These are phyloP conservation scores for Triops cancriformis DNA, from an alignment of 1,140 invertebrate genomes.

Conservation along the genomic window DNA sequence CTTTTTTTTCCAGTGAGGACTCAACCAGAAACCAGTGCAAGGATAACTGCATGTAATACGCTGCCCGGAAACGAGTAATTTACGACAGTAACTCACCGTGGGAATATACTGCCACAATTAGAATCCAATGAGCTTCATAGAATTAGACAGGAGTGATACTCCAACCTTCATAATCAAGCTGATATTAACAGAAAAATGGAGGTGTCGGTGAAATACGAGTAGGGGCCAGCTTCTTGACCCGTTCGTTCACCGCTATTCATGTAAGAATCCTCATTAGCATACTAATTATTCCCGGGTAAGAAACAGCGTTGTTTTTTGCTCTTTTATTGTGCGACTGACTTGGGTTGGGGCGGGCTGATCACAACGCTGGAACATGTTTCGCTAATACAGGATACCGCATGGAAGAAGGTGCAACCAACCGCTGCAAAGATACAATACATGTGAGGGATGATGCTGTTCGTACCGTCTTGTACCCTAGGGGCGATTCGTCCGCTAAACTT, in stretches of 20 bases:
- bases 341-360: background rate
- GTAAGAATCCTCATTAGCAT: background rate
- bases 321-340: background rate
- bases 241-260: background rate
- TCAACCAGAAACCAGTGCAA: background rate
- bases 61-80: background rate
- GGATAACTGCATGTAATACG: background rate
- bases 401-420: background rate
- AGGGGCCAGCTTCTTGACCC: background rate
- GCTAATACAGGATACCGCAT: background rate
- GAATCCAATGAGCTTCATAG: too few species aligned
- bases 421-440: background rate
- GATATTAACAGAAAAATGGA: background rate
- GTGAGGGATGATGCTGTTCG: background rate
- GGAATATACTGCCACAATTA: background rate
- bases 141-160: background rate
- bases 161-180: background rate
- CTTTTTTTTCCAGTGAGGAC: background rate
- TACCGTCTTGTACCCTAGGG: background rate
- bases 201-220: background rate
- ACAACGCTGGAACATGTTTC: background rate
- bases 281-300: background rate
- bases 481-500: slow-evolving; percentile 5
- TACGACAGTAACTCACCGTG: background rate
- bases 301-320: background rate